Base-by-base conservation (phyloP, 2,797 vertebrate species). In the Helostoma temminkii region DNA sequence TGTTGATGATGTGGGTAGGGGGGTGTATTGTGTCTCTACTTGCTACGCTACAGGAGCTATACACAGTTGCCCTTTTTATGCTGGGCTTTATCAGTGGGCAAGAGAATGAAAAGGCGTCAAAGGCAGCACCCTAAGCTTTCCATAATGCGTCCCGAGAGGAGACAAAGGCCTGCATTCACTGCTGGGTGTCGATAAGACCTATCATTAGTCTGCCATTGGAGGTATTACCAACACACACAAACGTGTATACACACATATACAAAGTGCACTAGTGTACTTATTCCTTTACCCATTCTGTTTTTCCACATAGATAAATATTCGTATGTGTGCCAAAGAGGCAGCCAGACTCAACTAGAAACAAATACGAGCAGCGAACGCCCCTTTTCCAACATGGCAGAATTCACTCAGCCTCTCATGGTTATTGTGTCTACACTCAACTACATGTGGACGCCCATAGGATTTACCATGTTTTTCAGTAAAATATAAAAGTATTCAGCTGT, bases 141-240 rank as follows among this genome's bases (percentile, higher is more conserved):
- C 82, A 91, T 90, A 92, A 91, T 90, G 84, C 79, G 58, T 90
- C 84, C 80, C 49, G 54, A 67, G 65, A 86, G 85, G 75, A 88
- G 90, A 92, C 92, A 93, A 93, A 93, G 91, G 81, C 86, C 80
- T 21, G 69, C 82, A 91, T 91, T 93, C 88, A 92, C 86, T 92
- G 92, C 80, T 86, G 85, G 85, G 88, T 90, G 90, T 92, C 85
- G 89, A 92, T 92, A 92, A 93, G 89, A 90, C 90, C 90, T 89
- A 90, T 92, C 90, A 91, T 91, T 92, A 91, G 90, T 83, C 89
- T 91, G 87, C 88, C 87, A 86, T 88, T 91, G 87, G 90, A 79
- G 83, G 88, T 88, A 90, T 88, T 89, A 90, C 86, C 72, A 70
- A 82, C 85, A 80, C 83, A 78, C 80, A 88, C 71, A 83, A 66